Evolutionary conservation across 2,888 invertebrate species (phyloP), one percentile per base, ranked within the genome.

Genomic region (Cosmorhoe ocellata): DNA sequence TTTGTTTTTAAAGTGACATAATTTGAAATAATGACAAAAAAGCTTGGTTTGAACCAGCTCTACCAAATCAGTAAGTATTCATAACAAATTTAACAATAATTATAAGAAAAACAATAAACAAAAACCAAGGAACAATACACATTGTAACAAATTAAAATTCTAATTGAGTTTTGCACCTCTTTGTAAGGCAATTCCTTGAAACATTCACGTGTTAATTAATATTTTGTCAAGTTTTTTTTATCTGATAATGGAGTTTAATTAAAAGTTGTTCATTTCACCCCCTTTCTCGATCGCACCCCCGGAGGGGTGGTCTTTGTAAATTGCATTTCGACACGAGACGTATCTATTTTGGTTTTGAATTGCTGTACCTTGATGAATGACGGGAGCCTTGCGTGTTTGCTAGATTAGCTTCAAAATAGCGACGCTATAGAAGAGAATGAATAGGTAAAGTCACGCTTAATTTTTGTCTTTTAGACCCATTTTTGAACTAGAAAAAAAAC

Each of bases 171-270:
- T 43, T 27, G n/a, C 14, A 34, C 34, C 18, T 34, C 26, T 14
- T 9, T 34, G 27, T 40, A 14, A 37, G 41, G 11, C 49, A 49
- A 49, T 42, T 46, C 36, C 38, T 33, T 26, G 39, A 46, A 41
- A 28, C 3, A 24, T 24, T 24, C 24, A 7, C 24, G 24, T 24
- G 55, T 48, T 65, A 69, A 72, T 74, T 65, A 61, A 73, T 67
- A 68, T 64, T 64, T 58, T 48, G 54, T 61, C 50, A 45, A 58
- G 47, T 36, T 34, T 58, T n/a, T 46, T 60, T 58, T 69, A 72
- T 74, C 72, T 51, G 77, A 72, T 77, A 71, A 71, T 63, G 60
- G 63, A 60, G 51, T 71, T 62, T 78, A 79, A 79, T 80, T 76
- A 78, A 77, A 79, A 76, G 63, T 73, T 75, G 64, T 63, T 63